Base-by-base conservation (phyloP, 2,888 invertebrate genomes). In the Lumbricus terrestris region DNA sequence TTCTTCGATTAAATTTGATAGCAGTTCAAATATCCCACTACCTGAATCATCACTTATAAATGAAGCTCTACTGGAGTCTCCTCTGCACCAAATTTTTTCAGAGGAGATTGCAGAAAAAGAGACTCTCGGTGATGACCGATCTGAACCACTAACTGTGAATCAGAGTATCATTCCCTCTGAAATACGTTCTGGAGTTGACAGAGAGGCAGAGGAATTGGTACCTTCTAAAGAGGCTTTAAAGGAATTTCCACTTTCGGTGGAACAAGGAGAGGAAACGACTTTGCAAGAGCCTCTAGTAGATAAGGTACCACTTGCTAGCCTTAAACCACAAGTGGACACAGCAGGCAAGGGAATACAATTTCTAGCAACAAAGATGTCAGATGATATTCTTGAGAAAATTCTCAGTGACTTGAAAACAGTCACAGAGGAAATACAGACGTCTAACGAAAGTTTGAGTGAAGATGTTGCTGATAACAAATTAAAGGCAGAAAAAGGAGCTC, bases 91-190 rank as follows among this genome's bases (percentile, higher is more conserved):
- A 37, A 20, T 20, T 37, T 37, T 18, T 35, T 85, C 85, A 85
- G 85, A 85, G 85, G 85, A 85, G 85, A 85, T 85, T 85, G n/a
- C 85, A 85, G 85, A 85, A 85, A 85, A 35, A 35, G 85, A 85
- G 85, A 85, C 85, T 85, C 37, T 85, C 37, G 15, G 33, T 35
- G 85, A 85, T 34, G 37, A 85, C 85, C 34, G 23, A 85, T 34
- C 85, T 85, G 13, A 23, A 34, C 20, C 23, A 18, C 3, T 35
- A 34, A 18, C 37, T 85, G 85, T 35, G 20, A 35, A 85, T 8
- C 34, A 37, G 35, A 85, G 8, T 23, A 20, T 18, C 16, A 37
- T 85, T 85, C 35, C 83, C 20, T 33, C 23, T 85, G 85, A 85
- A 85, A 85, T 37, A 35, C 34, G 23, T 37, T 5, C 85, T 85